Evolutionary conservation across 2,113 vertebrate genomes (phyloP).

Genomic region (Nothoprocta perdicaria): DNA sequence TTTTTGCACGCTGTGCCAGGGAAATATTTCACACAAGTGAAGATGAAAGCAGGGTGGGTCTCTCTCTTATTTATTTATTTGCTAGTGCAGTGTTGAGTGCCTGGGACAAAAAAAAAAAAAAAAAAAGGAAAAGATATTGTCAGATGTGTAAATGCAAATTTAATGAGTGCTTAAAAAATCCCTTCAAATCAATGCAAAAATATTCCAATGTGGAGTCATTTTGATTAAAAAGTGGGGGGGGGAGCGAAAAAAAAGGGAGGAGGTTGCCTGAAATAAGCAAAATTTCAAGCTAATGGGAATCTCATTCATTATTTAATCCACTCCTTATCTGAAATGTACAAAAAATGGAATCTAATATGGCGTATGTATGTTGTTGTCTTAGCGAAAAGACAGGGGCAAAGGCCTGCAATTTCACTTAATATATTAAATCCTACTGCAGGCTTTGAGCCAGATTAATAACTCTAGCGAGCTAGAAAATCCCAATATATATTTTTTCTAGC

Average conservation of each 20-base stretch:
- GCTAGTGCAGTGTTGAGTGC: neutral
- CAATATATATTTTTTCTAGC: conserved; percentile 63
- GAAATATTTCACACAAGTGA: neutral
- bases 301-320: conserved; percentile 85
- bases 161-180: conserved; percentile 56
- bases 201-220: conserved; percentile 72
- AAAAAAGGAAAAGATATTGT: conserved; percentile 34
- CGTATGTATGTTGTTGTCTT: conserved; percentile 74
- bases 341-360: conserved; percentile 80
- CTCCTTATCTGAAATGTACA: conserved; percentile 80
- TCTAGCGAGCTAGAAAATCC: conserved; percentile 67
- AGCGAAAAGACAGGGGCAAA: conserved; percentile 70
- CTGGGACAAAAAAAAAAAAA: neutral
- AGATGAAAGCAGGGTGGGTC: neutral
- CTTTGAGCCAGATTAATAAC: conserved; percentile 80
- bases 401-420: conserved; percentile 76
- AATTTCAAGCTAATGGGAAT: conserved; percentile 80
- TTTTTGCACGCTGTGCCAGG: rapidly evolving
- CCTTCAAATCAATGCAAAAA: conserved; percentile 80
- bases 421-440: conserved; percentile 76
- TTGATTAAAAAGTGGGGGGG: conserved; percentile 65
- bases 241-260: neutral
- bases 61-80: neutral
- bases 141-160: conserved; percentile 70
- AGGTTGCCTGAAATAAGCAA: conserved; percentile 79